Percentiles rank a stretch among this genome's conserved stretches.
Conservation (phyloP, 2,888 invertebrate genomes). For the Drosophila birchii region DNA sequence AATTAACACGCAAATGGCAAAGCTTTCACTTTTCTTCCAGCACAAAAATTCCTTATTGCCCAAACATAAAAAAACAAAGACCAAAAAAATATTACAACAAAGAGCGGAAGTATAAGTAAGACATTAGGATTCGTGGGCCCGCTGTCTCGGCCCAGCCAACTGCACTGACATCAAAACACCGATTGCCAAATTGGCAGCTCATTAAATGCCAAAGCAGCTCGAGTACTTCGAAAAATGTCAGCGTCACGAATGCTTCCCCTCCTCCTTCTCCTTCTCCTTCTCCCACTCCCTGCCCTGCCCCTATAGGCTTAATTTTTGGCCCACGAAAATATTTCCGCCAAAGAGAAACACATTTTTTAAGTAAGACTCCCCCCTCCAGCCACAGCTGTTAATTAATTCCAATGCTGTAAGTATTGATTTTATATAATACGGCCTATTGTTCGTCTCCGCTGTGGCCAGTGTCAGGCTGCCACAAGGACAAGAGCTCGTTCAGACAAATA, state of each 20-base stretch:
- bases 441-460: not conserved
- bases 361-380: constrained; percentile 16
- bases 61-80: constrained; percentile 32
- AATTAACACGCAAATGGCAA: constrained; percentile 61
- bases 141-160: constrained; percentile 34
- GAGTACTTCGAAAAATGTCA: constrained; percentile 54
- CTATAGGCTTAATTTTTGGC: constrained; percentile 35
- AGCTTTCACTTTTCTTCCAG: constrained; percentile 58
- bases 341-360: constrained; percentile 48
- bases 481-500: not conserved
- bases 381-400: constrained; percentile 25
- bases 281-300: not conserved
- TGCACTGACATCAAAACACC: constrained; percentile 71
- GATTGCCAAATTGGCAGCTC: constrained; percentile 64
- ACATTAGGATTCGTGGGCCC: constrained; percentile 41
- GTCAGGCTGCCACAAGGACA: not conserved
- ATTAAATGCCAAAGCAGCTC: constrained; percentile 56
- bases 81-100: constrained; percentile 40
- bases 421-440: not conserved
- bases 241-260: constrained; percentile 3
- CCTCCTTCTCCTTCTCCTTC: not conserved
- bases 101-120: constrained; percentile 59
- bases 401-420: constrained; percentile 7
- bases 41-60: constrained; percentile 21
- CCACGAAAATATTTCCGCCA: constrained; percentile 62